Evolutionary conservation across 2,113 vertebrate species (phyloP), one percentile per base, ranked within the genome.

Genomic region (Pionites leucogaster): DNA sequence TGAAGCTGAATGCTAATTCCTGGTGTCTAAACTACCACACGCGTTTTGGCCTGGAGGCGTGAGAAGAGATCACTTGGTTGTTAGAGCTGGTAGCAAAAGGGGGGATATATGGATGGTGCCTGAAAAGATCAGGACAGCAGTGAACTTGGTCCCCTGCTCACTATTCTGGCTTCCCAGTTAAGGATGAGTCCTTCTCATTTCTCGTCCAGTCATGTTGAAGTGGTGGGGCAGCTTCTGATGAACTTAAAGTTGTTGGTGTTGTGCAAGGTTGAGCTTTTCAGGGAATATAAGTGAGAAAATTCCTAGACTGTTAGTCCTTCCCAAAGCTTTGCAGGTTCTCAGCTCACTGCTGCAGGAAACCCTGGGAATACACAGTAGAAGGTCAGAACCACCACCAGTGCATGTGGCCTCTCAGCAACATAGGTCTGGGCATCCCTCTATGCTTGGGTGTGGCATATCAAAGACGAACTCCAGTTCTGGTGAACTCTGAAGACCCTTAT

Each of bases 351-450:
- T 53, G 35, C 29, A 69, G 64, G 31, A 63, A 70, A 25, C 25
- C 60, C 42, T 37, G 22, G 9, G 7, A 41, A 25, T 10, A 8
- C 3, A 1, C 1, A 4, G 15, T 9, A 41, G 22, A 46, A 76
- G 2, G 1, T 29, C 44, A 52, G 39, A 53, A 29, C 23, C 52
- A 65, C 2, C 55, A 65, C 10, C 52, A 12, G 29, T 7, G 39
- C 17, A 16, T 6, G 16, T 28, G 57, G 17, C 31, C 35, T 19
- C 33, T 55, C 17, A 63, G 52, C n/a, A 29, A 7, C 16, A 37
- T 31, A 13, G 12, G 22, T 50, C 28, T 37, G 11, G 39, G 8
- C 22, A 49, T 7, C 4, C 9, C 28, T 33, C 60, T 35, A 25
- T 20, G 46, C 39, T 80, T 28, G 18, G 11, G 23, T 49, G 47